These are phyloP conservation scores for Penelope pileata DNA, from an alignment of 2,113 vertebrate species.

Conservation along the genomic window DNA sequence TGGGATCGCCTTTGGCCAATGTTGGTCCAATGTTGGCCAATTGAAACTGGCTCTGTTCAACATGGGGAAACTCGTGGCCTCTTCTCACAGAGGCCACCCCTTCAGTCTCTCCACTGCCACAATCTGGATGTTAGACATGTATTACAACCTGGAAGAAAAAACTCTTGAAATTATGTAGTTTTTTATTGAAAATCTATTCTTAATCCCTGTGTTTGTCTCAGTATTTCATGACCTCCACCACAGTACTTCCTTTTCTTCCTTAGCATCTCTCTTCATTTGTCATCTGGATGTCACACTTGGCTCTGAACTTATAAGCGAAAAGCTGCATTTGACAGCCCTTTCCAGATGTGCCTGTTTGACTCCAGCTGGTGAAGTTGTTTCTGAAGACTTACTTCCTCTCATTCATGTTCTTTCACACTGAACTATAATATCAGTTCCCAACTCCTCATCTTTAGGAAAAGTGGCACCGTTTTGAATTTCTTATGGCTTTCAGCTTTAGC, in stretches of 20 bases:
- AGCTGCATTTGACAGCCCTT: not conserved
- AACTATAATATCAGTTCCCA: not conserved
- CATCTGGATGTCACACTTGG: not conserved
- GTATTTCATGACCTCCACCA: not conserved
- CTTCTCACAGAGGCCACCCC: not conserved
- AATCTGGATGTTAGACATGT: not conserved
- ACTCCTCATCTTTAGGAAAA: not conserved
- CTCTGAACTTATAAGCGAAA: not conserved
- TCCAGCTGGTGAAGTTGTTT: not conserved
- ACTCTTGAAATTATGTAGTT: not conserved
- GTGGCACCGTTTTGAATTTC: conserved; percentile 34
- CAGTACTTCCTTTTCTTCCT: not conserved
- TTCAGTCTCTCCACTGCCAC: not conserved
- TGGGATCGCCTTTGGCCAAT: not conserved
- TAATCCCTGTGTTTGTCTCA: not conserved
- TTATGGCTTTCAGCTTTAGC: conserved; percentile 7
- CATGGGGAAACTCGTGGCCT: not conserved
- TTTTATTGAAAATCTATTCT: not conserved
- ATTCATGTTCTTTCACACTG: not conserved
- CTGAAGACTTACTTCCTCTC: not conserved
- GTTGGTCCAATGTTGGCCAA: too few relatives aligned
- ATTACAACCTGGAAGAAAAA: not conserved
- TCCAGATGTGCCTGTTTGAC: not conserved
- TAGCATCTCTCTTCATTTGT: not conserved
- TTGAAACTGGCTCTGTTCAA: too few relatives aligned